Percentiles rank a stretch among this genome's conserved stretches.
Conservation (phyloP, 2,113 vertebrate species). For the Aphyosemion australe region DNA sequence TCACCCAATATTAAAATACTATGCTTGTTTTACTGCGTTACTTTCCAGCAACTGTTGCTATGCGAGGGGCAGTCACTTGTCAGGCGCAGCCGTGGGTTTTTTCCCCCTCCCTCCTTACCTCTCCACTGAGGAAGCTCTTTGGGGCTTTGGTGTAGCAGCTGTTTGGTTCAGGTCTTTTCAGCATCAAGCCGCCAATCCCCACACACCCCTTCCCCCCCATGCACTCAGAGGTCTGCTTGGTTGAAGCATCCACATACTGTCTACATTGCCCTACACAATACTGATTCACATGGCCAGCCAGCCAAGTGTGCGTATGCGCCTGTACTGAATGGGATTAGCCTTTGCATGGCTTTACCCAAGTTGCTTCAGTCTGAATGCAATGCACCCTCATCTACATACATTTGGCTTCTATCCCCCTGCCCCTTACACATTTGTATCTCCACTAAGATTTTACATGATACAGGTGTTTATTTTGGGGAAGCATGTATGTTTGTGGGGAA, state of each 20-base stretch:
- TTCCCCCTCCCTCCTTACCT: slow-evolving; percentile 45
- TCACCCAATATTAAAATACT: slow-evolving; percentile 42
- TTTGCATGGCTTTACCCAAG: slow-evolving; percentile 69
- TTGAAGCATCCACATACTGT: slow-evolving; percentile 74
- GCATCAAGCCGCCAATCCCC: slow-evolving; percentile 67
- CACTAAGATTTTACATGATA: slow-evolving; percentile 45
- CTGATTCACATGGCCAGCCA: slow-evolving; percentile 71
- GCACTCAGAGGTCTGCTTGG: slow-evolving; percentile 59
- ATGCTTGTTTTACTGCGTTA: slow-evolving; percentile 46
- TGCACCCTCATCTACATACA: slow-evolving; percentile 63
- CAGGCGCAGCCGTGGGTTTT: slow-evolving; percentile 65
- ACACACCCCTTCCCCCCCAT: slow-evolving; percentile 36
- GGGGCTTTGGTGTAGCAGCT: slow-evolving; percentile 74
- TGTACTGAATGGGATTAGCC: slow-evolving; percentile 74
- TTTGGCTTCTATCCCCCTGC: slow-evolving; percentile 39
- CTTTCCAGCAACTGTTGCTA: slow-evolving; percentile 78
- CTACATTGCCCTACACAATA: slow-evolving; percentile 75
- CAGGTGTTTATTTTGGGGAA: slow-evolving; percentile 57
- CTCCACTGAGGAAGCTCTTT: slow-evolving; percentile 71
- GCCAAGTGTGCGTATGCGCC: slow-evolving; percentile 64
- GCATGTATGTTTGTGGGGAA: slow-evolving; percentile 58
- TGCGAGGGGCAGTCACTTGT: slow-evolving; percentile 74
- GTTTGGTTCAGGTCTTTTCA: slow-evolving; percentile 77
- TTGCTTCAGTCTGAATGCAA: slow-evolving; percentile 61
- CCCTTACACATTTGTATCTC: slow-evolving; percentile 27